Percentiles rank a stretch among this genome's conserved stretches.
phyloP scores from a whole-genome alignment of 2,888 invertebrate genomes.

The Sinohyriopsis cumingii region DNA sequence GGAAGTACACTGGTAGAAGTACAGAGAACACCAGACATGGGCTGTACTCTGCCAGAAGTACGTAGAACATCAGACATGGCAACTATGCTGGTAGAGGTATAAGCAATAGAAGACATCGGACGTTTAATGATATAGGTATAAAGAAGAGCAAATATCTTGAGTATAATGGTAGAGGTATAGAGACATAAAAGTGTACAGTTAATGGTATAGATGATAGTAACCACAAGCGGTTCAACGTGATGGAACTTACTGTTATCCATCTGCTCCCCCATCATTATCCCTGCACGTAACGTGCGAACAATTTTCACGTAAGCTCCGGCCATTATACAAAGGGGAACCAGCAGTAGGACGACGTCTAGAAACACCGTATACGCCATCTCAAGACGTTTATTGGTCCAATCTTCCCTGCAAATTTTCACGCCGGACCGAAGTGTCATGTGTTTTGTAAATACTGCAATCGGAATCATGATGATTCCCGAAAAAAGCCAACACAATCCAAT shows the following conservation, averaged over 20 bases:
- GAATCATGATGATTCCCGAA: constrained; percentile 79
- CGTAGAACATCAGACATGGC: too few relatives aligned
- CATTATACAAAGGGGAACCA: constrained; percentile 86
- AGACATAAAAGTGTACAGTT: too few relatives aligned
- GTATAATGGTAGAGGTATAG: too few relatives aligned
- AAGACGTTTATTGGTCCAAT: constrained; percentile 69
- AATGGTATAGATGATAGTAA: too few relatives aligned
- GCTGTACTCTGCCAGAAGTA: too few relatives aligned
- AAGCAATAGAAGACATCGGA: too few relatives aligned
- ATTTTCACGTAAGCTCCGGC: constrained; percentile 79
- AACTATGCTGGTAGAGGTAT: too few relatives aligned
- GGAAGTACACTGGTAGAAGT: too few relatives aligned
- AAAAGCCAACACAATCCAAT: constrained; percentile 73
- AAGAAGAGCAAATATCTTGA: too few relatives aligned
- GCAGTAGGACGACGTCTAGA: constrained; percentile 81
- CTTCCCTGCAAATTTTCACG: constrained; percentile 46
- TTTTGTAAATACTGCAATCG: constrained; percentile 75
- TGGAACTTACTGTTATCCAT: neutral
- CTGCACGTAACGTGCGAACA: constrained; percentile 64
- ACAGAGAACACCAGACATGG: too few relatives aligned
- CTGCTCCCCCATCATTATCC: constrained; percentile 12
- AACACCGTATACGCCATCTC: constrained; percentile 83
- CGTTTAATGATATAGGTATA: too few relatives aligned
- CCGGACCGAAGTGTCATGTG: constrained; percentile 29
- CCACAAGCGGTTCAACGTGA: too few relatives aligned